These are phyloP conservation scores for Emydoidea blandingii DNA, from an alignment of 2,797 vertebrate species.

Conservation along the genomic window DNA sequence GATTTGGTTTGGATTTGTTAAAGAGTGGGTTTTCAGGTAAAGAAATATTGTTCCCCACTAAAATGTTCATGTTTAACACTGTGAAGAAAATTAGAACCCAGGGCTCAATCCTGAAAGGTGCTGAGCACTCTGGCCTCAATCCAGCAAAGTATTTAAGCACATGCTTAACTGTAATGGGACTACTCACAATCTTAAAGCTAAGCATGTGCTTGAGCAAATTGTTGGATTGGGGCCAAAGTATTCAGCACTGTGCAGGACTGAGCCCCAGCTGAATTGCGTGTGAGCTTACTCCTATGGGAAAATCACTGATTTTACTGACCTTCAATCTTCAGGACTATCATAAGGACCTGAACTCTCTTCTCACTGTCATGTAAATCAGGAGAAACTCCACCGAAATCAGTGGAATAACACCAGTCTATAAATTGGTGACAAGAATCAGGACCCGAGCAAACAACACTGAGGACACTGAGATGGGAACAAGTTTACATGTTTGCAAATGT, in stretches of 20 bases:
- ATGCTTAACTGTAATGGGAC: not conserved
- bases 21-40: not conserved
- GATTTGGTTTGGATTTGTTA: not conserved
- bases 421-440: not conserved
- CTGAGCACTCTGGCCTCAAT: not conserved
- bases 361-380: not conserved
- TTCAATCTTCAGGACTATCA: not conserved
- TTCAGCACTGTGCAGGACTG: not conserved
- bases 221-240: fast-evolving
- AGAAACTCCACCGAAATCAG: not conserved
- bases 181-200: not conserved
- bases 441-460: not conserved
- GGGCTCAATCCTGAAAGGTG: not conserved
- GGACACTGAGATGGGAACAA: not conserved
- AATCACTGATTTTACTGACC: not conserved
- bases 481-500: not conserved
- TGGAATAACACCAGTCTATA: not conserved
- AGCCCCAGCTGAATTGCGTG: not conserved
- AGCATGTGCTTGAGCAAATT: not conserved
- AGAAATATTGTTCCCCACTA: not conserved
- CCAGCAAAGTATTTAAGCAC: not conserved
- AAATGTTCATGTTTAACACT: not conserved
- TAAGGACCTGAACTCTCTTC: not conserved
- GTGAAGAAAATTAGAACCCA: not conserved
- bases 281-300: not conserved